These are phyloP conservation scores for Okapia johnstoni DNA, from an alignment of 2,113 vertebrate species.

Conservation along the genomic window DNA sequence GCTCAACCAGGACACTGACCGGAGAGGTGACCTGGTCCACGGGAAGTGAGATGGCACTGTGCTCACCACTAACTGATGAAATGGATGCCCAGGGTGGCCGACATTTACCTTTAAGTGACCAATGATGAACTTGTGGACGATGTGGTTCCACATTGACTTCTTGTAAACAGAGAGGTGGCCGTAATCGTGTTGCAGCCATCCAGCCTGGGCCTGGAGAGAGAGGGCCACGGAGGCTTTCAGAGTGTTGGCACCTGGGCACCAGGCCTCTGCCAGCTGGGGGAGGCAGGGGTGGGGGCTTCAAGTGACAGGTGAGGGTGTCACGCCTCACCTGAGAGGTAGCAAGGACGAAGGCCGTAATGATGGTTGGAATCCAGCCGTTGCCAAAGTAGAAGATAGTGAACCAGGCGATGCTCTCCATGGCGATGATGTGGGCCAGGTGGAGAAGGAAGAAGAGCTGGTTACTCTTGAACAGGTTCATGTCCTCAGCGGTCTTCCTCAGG, in stretches of 20 bases:
- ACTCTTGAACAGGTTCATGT: slow-evolving; percentile 85
- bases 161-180: slow-evolving; percentile 96
- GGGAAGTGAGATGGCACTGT: background rate
- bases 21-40: background rate
- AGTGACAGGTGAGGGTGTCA: accelerated
- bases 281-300: background rate
- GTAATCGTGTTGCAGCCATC: slow-evolving; percentile 97
- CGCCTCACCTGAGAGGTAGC: slow-evolving; percentile 88
- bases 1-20: background rate
- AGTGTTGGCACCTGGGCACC: accelerated
- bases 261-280: background rate
- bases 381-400: slow-evolving; percentile 85
- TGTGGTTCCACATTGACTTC: slow-evolving; percentile 91
- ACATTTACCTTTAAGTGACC: slow-evolving; percentile 92
- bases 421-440: slow-evolving; percentile 88
- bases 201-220: slow-evolving; percentile 87
- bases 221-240: background rate
- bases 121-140: slow-evolving; percentile 92
- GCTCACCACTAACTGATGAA: background rate
- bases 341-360: slow-evolving; percentile 84
- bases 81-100: accelerated
- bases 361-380: slow-evolving; percentile 87
- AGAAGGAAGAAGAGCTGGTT: slow-evolving; percentile 89
- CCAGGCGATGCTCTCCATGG: slow-evolving; percentile 88
- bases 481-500: slow-evolving; percentile 83